Conservation (phyloP, 53 echinoderm and acorn worm species). For the Glandiceps talaboti region DNA sequence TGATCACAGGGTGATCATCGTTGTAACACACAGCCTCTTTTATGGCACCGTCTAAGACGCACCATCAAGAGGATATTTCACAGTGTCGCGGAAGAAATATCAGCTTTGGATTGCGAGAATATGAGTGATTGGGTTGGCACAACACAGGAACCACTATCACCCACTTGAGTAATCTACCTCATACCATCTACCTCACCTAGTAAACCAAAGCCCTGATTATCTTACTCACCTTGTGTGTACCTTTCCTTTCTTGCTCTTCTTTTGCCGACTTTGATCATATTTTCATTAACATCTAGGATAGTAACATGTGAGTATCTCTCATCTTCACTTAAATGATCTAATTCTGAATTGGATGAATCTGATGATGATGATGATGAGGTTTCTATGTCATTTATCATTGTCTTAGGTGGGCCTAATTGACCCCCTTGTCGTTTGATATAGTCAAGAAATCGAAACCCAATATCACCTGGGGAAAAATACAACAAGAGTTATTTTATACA, state of each 20-base stretch:
- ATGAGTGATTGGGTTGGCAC: too few relatives aligned
- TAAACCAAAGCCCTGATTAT: too few relatives aligned
- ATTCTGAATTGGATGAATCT: neutral
- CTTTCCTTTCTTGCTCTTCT: slow-evolving; percentile 64
- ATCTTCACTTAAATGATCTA: neutral
- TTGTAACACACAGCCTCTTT: too few relatives aligned
- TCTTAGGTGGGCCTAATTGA: slow-evolving; percentile 7
- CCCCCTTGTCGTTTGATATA: slow-evolving; percentile 30
- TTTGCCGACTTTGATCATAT: slow-evolving; percentile 76
- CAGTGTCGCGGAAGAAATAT: too few relatives aligned
- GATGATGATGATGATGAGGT: neutral
- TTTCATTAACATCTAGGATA: slow-evolving; percentile 78
- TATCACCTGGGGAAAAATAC: slow-evolving; percentile 86
- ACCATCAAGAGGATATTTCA: too few relatives aligned
- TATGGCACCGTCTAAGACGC: too few relatives aligned
- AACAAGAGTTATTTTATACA: too few relatives aligned
- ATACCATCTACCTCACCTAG: neutral
- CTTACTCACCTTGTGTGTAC: slow-evolving; percentile 25
- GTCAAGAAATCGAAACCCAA: slow-evolving; percentile 85
- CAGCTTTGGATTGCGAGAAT: too few relatives aligned
- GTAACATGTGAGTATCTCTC: slow-evolving; percentile 34
- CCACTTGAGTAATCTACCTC: too few relatives aligned
- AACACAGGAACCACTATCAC: too few relatives aligned
- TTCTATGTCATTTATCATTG: neutral
- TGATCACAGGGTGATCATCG: too few relatives aligned